Base-by-base conservation (phyloP, 2,113 vertebrate species). In the Pituophis catenifer region DNA sequence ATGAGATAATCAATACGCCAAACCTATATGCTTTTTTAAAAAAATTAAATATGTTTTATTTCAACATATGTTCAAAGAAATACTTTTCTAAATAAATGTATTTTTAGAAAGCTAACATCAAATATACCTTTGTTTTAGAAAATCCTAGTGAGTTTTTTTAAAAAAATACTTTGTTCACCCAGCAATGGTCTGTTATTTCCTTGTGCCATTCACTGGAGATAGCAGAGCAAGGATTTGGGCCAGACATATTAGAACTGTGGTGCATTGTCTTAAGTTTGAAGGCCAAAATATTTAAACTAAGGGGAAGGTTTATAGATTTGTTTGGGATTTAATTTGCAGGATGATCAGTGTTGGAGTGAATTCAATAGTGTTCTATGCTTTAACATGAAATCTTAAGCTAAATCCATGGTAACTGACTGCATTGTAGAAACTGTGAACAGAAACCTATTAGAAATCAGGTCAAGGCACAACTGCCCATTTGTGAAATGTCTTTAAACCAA, bases 401-500 rank as follows among this genome's bases (percentile, higher is more conserved):
- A 93, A 90, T 90, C 3, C 86, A 59, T 90, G 85, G 26, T 86
- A 90, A 62, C 2, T 62, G n/a, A 29, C 59, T 75, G 12, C 29
- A 57, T 44, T 92, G 50, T 13, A 65, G 65, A 87, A 92, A 7
- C 5, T 38, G 23, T 24, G 5, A 12, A 58, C 0, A 0, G 10
- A 85, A 48, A 58, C 59, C 93, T 95, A 88, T 95, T 96, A 95
- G 93, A 96, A 95, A 19, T 95, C 91, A 91, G 95, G 93, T 92
- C 90, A 95, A 96, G 93, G 90, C 54, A 87, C 90, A 86, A 94
- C 96, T 96, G 96, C 95, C 95, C 96, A 94, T 98, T 98, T 98
- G 98, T 99, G 98, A 98, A 98, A 98, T 98, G 98, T 97, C 95
- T 92, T 91, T 89, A 96, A 95, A 97, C 92, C 95, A 93, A 94